Base-by-base conservation (phyloP, 1,140 invertebrate genomes). In the Drosophila littoralis region DNA sequence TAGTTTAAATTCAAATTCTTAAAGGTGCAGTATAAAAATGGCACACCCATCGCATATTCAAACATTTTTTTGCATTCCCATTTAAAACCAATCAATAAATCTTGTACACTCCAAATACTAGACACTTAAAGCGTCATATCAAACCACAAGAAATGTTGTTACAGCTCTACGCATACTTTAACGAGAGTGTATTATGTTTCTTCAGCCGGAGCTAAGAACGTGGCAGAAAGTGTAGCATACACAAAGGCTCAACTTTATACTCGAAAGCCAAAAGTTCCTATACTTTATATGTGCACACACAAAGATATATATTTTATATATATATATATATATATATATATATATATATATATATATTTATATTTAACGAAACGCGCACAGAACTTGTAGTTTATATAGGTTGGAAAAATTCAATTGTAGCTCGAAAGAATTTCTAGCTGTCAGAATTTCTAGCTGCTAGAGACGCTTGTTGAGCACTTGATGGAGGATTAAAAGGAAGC, bases 201-300 rank as follows among this genome's bases (percentile, higher is more conserved):
- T 55, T 13, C 1, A 13, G 6, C 7, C 36, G 5, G n/a, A 45
- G 50, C 6, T 33, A 36, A 13, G 17, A 36, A 60, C 57, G 0
- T 32, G 57, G 5, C 48, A 32, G 38, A n/a, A 61, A 46, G 17
- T 74, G 50, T 69, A 42, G 57, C 50, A 68, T 22, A 42, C 65
- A 55, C 35, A 61, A 69, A 55, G 57, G 65, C 45, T 43, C 28
- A 69, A 67, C 71, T 69, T 74, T 73, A 45, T 40, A 28, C 68
- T 46, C 38, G 15, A 60, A 9, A 33, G 50, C n/a, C 40, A 13
- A 60, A 73, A 68, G 40, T 73, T 33, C 13, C 38, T 42, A 12
- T 12, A 7, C 13, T 45, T 8, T 33, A 17, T 13, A 36, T 36
- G n/a, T 52, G 36, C 9, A 33, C 22, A 32, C 9, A 43, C 28